Base-by-base conservation (phyloP, 2,797 vertebrate genomes). In the Acanthopagrus latus region DNA sequence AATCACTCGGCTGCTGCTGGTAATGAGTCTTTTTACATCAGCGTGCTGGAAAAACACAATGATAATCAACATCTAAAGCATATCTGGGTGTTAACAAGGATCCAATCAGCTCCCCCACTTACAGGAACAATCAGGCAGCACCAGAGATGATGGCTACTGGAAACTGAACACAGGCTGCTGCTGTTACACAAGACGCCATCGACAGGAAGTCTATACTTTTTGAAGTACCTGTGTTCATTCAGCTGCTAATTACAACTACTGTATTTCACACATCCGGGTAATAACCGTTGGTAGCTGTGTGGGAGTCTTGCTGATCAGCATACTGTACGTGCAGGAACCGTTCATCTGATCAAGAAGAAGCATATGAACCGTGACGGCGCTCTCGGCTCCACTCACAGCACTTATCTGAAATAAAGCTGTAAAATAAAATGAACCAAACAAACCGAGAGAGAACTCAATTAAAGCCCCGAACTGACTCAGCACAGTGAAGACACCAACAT, bases 361-460 rank as follows among this genome's bases (percentile, higher is more conserved):
- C 69, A 29, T 6, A 43, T 67, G 55, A 82, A 65, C 23, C 13
- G 10, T 46, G 70, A 63, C 66, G 4, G 16, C 21, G 8, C 41
- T 21, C 52, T 27, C 27, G 1, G 57, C 29, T 64, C 48, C n/a
- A 7, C 48, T 73, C 65, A 13, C 50, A 57, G 55, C 81, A 55
- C 71, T 82, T 75, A 55, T 59, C 54, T 46, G 14, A 68, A 54
- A 66, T 20, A 51, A 60, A 83, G 58, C 68, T 52, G 71, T 16
- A 41, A 69, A 67, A 81, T 20, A 76, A 76, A 84, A 72, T 1
- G 5, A 80, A 57, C 23, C 55, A 78, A 84, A 78, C 69, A 81
- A 74, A 54, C 58, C 7, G 73, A 29, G 33, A 29, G 33, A 72
- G 48, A 85, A 82, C 63, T 75, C 47, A 41, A 75, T 79, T 41